Conservation (phyloP, 2,888 invertebrate genomes). For the Gari tellinella region DNA sequence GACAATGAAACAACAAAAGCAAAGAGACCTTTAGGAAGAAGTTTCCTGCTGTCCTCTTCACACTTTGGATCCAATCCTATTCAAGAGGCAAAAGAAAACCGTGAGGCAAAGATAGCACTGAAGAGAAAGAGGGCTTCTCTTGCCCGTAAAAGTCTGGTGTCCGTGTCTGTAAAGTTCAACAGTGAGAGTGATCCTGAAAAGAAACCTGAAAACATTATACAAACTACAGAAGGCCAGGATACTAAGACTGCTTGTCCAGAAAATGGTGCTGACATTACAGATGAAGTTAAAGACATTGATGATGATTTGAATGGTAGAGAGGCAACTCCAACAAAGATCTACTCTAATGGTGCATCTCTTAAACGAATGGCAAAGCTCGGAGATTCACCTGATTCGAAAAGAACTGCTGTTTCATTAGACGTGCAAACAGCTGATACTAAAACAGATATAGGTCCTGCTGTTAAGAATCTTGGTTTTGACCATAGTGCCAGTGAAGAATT, state of each 20-base stretch:
- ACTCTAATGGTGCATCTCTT: constrained; percentile 35
- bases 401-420: constrained; percentile 17
- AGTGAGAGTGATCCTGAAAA: constrained; percentile 9
- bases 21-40: constrained; percentile 62
- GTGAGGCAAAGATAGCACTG: constrained; percentile 44
- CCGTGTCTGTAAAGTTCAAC: constrained; percentile 59
- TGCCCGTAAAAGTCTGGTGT: constrained; percentile 44
- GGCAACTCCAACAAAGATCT: constrained; percentile 51
- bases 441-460: background rate
- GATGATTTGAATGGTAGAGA: background rate
- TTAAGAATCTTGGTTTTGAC: constrained; percentile 12
- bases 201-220: background rate
- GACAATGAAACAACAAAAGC: constrained; percentile 45
- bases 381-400: constrained; percentile 65
- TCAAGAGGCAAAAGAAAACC: constrained; percentile 58
- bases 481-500: background rate
- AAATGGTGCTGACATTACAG: background rate
- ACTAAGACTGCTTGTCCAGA: background rate
- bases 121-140: constrained; percentile 29
- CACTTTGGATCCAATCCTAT: constrained; percentile 64
- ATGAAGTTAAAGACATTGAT: background rate
- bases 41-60: constrained; percentile 64
- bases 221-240: background rate
- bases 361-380: constrained; percentile 71
- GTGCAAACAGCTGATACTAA: background rate